Evolutionary conservation across 2,113 vertebrate species (phyloP).

Genomic region (Bungarus multicinctus): DNA sequence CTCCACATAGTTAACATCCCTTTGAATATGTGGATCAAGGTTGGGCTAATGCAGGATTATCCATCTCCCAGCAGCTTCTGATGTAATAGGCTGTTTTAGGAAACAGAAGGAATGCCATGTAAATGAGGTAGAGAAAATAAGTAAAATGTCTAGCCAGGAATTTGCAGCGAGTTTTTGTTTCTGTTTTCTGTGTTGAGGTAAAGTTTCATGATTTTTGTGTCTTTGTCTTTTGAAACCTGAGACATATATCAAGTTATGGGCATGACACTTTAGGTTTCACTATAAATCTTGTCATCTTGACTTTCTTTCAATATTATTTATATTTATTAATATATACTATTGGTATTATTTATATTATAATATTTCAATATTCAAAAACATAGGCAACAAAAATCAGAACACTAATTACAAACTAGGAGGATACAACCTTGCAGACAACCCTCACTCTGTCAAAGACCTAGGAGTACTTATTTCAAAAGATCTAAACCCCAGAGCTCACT

Average conservation of each 20-base stretch:
- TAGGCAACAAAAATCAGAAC: no score
- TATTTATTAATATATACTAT: no score
- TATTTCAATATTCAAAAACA: no score
- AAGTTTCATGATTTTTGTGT: not conserved
- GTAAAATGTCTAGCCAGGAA: not conserved
- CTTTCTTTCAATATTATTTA: not conserved
- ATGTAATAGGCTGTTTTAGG: not conserved
- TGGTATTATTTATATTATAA: no score
- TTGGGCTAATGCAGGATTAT: not conserved
- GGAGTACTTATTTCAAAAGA: no score
- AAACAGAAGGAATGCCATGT: not conserved
- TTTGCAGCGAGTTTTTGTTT: not conserved
- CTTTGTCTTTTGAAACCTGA: not conserved
- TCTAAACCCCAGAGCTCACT: no score
- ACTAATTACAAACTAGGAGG: no score
- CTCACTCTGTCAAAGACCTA: no score
- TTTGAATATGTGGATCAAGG: not conserved
- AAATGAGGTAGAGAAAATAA: not conserved
- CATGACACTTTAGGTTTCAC: not conserved
- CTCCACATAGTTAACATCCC: not conserved
- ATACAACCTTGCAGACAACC: no score
- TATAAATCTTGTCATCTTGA: not conserved
- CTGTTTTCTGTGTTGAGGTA: not conserved
- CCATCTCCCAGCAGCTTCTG: not conserved
- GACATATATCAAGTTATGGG: not conserved